These are phyloP conservation scores for Campoletis raptor DNA, from an alignment of 2,888 invertebrate species.

Conservation along the genomic window DNA sequence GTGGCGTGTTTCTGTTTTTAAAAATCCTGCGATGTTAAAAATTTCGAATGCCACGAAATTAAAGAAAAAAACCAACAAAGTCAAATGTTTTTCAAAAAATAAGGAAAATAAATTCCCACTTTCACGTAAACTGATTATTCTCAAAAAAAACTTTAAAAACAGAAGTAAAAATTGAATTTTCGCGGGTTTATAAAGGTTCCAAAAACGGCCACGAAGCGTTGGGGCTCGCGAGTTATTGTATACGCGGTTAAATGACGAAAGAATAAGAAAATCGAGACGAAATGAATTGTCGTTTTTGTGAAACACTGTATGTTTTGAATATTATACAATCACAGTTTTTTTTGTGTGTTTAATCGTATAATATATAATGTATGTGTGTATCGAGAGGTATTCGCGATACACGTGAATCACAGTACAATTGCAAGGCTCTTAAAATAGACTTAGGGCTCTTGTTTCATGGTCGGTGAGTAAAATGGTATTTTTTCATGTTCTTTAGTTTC, in stretches of 20 bases:
- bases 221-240: neutral
- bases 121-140: neutral
- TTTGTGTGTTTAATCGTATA: slow-evolving; percentile 70
- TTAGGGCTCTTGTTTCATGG: slow-evolving; percentile 72
- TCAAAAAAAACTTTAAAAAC: neutral
- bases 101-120: neutral
- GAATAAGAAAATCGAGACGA: slow-evolving; percentile 30
- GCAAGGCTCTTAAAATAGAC: slow-evolving; percentile 72
- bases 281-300: slow-evolving; percentile 37
- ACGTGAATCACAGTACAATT: slow-evolving; percentile 79
- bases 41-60: too few relatives aligned
- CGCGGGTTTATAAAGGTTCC: neutral
- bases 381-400: slow-evolving; percentile 72
- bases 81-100: neutral
- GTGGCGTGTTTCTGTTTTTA: neutral
- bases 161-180: neutral
- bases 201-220: neutral
- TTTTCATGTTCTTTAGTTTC: slow-evolving; percentile 51
- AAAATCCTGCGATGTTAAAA: too few relatives aligned
- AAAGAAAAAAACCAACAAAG: neutral
- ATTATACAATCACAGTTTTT: slow-evolving; percentile 69
- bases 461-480: slow-evolving; percentile 70
- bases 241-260: slow-evolving; percentile 25
- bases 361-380: slow-evolving; percentile 70
- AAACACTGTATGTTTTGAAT: slow-evolving; percentile 45